Evolutionary conservation across 2,797 vertebrate species (phyloP), one percentile per base, ranked within the genome.

Genomic region (Halcyon leucocephala): DNA sequence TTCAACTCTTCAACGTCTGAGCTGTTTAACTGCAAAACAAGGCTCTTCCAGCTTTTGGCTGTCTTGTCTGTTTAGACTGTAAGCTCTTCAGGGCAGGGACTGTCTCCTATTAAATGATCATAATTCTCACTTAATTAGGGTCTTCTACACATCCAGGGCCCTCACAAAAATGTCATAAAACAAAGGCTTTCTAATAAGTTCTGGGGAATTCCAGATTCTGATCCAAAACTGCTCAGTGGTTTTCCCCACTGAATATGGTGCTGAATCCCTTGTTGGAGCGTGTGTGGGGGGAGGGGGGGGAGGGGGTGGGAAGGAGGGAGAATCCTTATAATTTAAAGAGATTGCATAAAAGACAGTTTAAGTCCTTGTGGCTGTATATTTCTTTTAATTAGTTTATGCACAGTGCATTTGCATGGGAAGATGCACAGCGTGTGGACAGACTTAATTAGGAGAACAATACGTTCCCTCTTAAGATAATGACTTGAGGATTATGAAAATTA

Each of bases 381-480:
- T 96, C 96, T 94, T 97, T 98, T 98, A 98, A 98, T 98, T 98
- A 97, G 97, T 97, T 98, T 98, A 97, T 96, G 96, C 97, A 96
- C 85, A 97, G 94, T 96, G 94, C 96, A 97, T 97, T 98, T 97
- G 97, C 97, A 98, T 98, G 97, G 96, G 94, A 98, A 97, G 97
- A 97, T 92, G 97, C 97, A 97, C 97, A 97, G 94, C 81, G 52
- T 97, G 96, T 97, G 97, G 97, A 97, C 48, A 74, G 95, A 97
- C 97, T 98, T 97, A 98, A 98, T 98, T 98, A 98, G 94, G 96
- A 97, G 97, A 98, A 98, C 97, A 98, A 98, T 97, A 92, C 96
- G 0, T 95, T 97, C 97, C 96, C 97, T 98, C 95, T 98, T 97
- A 96, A 98, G 97, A 97, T 98, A 98, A 98, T 97, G 97, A 98